A percentile compares a stretch with the other conserved stretches of the same genome.
These are phyloP conservation scores for Pseudanteris insignis DNA, from an alignment of 2,888 invertebrate species.

Conservation along the genomic window DNA sequence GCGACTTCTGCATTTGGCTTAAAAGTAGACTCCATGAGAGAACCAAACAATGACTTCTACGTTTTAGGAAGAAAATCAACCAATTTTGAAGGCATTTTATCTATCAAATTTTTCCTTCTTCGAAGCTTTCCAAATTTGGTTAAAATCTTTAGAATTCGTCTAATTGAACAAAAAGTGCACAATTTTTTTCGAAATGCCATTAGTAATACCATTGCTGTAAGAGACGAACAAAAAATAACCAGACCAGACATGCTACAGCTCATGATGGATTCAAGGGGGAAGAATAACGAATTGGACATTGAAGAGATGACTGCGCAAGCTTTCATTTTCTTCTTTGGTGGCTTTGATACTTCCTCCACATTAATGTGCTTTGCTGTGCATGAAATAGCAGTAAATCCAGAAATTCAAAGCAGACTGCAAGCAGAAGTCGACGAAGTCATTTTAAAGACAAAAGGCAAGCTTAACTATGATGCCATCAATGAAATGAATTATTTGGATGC, in stretches of 20 bases:
- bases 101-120: constrained; percentile 11
- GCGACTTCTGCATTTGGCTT: constrained; percentile 67
- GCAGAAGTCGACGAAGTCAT: constrained; percentile 55
- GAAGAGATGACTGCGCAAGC: constrained; percentile 68
- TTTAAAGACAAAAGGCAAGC: constrained; percentile 33
- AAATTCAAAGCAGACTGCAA: constrained; percentile 52
- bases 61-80: constrained; percentile 51
- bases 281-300: constrained; percentile 45
- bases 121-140: constrained; percentile 7
- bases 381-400: constrained; percentile 51
- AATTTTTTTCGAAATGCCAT: constrained; percentile 47
- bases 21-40: constrained; percentile 5
- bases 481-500: constrained; percentile 58
- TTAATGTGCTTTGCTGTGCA: constrained; percentile 53
- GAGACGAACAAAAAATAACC: constrained; percentile 47
- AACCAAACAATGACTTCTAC: constrained; percentile 56
- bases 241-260: constrained; percentile 57
- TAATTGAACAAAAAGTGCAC: constrained; percentile 23
- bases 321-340: constrained; percentile 59
- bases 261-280: constrained; percentile 54
- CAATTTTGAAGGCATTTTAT: constrained; percentile 36
- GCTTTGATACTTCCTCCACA: constrained; percentile 56
- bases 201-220: constrained; percentile 23
- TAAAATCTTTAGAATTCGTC: constrained; percentile 46
- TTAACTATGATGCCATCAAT: constrained; percentile 52